phyloP scores from a whole-genome alignment of 2,888 invertebrate species.

The Cheilosia grossa region DNA sequence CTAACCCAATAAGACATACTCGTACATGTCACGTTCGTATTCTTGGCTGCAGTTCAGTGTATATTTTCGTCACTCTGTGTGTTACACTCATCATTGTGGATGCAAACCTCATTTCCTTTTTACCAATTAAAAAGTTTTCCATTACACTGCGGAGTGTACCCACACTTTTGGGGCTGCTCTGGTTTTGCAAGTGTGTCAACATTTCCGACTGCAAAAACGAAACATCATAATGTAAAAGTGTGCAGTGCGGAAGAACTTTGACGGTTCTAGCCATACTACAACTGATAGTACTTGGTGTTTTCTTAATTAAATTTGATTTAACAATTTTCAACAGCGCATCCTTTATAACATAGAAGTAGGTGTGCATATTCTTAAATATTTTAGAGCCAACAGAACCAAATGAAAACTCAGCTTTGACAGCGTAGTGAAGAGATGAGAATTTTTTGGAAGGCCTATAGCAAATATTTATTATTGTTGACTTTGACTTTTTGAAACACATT shows the following conservation, averaged over 20 bases:
- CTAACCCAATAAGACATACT: conserved; percentile 35
- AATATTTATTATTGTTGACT: too few species aligned
- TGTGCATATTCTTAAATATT: too few species aligned
- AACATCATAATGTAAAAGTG: not conserved
- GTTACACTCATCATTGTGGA: conserved; percentile 15
- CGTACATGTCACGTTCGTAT: conserved; percentile 24
- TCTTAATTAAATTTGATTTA: conserved; percentile 52
- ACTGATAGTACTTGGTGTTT: conserved; percentile 11
- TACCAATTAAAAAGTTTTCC: conserved; percentile 67
- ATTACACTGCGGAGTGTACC: conserved; percentile 24
- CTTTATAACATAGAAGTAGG: too few species aligned
- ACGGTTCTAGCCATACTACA: not conserved
- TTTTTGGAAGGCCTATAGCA: too few species aligned
- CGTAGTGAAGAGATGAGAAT: too few species aligned
- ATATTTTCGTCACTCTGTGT: not conserved
- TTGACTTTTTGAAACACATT: too few species aligned
- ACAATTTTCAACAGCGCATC: conserved; percentile 3
- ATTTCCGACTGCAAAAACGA: conserved; percentile 1
- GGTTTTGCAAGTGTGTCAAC: conserved; percentile 44
- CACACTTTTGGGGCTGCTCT: conserved; percentile 12
- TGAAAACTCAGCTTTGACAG: too few species aligned
- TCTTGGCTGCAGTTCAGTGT: conserved; percentile 30
- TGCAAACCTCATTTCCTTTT: conserved; percentile 54
- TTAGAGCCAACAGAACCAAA: too few species aligned
- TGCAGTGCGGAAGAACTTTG: not conserved